Evolutionary conservation across 2,797 vertebrate species (phyloP).

Genomic region (Premnoplex brunnescens): DNA sequence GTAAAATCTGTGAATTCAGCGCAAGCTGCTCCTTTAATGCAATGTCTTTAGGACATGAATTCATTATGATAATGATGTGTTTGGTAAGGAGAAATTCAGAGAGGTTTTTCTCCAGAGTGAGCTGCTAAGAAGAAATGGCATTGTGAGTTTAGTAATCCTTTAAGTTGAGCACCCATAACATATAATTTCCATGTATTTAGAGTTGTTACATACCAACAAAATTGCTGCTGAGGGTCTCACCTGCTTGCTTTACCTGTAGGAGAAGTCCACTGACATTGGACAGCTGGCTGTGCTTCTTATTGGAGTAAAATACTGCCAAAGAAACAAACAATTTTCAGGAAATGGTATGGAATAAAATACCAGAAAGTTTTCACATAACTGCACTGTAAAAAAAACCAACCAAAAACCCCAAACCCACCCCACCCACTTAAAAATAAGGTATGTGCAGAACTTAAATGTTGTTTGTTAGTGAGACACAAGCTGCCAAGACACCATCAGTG

Average conservation of each 20-base stretch:
- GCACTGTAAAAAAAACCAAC: not conserved
- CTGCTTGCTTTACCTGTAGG: not conserved
- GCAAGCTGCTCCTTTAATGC: not conserved
- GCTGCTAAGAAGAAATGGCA: not conserved
- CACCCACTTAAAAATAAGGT: not conserved
- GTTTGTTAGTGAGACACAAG: not conserved
- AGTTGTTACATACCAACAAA: not conserved
- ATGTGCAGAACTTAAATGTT: not conserved
- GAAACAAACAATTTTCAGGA: not conserved
- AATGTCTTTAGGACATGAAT: constrained; percentile 57
- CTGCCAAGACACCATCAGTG: not conserved
- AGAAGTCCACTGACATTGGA: fast-evolving
- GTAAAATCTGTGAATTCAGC: constrained; percentile 44
- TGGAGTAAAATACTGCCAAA: not conserved
- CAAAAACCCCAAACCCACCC: too few species aligned
- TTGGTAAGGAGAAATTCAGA: constrained; percentile 49
- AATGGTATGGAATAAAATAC: not conserved
- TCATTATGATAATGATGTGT: constrained; percentile 56
- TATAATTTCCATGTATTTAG: not conserved
- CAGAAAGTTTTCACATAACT: not conserved
- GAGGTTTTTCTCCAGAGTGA: constrained; percentile 24
- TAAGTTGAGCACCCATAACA: not conserved
- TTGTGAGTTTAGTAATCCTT: not conserved
- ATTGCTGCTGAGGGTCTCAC: fast-evolving
- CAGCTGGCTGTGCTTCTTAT: not conserved